Base-by-base conservation (phyloP, 2,797 vertebrate genomes). In the Hypotaenidia okinawae region DNA sequence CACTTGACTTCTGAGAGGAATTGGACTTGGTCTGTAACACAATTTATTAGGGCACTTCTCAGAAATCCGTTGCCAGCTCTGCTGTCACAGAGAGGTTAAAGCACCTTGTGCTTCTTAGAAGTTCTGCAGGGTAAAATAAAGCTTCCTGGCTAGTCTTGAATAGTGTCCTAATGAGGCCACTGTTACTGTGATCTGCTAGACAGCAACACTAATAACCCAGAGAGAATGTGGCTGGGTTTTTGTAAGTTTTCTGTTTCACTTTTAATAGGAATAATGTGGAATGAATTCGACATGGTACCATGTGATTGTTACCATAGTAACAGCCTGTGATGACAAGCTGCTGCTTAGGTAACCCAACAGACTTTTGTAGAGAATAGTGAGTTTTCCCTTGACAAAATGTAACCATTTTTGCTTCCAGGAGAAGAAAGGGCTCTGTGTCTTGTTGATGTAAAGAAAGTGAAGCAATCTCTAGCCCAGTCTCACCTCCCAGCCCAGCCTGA, bases 371-470 rank as follows among this genome's bases (percentile, higher is more conserved):
- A 73, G 80, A 90, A 66, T 4, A 62, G 62, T 63, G 90, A 84
- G 74, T 68, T 89, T 85, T 94, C 82, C 47, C 27, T 52, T 95
- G 92, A 95, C 10, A 14, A 47, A 39, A 78, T 43, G n/a, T 59
- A 84, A 54, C 61, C 11, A 4, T 67, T 78, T 87, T 51, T 89
- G 24, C 95, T 89, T 75, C 33, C 95, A 99, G 99, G 99, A 74
- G 99, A 99, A 52, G 99, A 99, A 97, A 98, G 99, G 85, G 99
- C 99, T 3, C 94, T 99, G 94, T 99, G 99, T 91, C 98, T 99
- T 75, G 98, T 99, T 80, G 99, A 99, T 52, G 99, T 99, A 77
- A 99, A 99, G 98, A 98, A 99, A 81, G 99, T 99, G 75, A 99
- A 99, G 94, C 99, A 99, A 97, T 99, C 99, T 59, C 96, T 99